Evolutionary conservation across 2,113 vertebrate species (phyloP).

Genomic region (Macroglossus sobrinus): DNA sequence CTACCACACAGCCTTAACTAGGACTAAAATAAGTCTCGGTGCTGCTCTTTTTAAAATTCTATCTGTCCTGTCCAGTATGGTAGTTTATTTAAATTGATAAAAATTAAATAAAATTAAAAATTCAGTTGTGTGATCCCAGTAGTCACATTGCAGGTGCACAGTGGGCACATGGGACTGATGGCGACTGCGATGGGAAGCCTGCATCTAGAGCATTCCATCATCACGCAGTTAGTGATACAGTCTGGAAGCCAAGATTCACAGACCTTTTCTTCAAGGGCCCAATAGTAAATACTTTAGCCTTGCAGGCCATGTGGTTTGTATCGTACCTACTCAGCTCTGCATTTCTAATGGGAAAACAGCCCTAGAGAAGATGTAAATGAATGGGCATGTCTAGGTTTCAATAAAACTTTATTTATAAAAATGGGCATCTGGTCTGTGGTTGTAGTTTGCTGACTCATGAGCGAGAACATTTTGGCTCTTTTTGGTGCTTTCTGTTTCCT

Average conservation of each 20-base stretch:
- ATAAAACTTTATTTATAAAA: neutral
- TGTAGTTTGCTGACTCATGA: neutral
- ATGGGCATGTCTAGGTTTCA: neutral
- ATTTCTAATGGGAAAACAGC: neutral
- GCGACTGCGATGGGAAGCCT: fast-evolving
- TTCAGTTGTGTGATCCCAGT: neutral
- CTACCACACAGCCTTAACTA: neutral
- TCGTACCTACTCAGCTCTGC: neutral
- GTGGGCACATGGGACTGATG: neutral
- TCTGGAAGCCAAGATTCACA: neutral
- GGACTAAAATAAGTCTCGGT: neutral
- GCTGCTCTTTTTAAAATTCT: neutral
- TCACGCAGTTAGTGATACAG: neutral
- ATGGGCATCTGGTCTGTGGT: neutral
- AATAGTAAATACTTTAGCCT: neutral
- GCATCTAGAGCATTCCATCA: too few species aligned
- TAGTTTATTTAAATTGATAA: neutral
- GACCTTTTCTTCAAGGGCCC: neutral
- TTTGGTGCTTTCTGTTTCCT: neutral
- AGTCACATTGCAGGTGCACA: neutral
- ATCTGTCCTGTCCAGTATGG: neutral
- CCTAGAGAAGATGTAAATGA: neutral
- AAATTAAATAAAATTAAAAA: neutral
- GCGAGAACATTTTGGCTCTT: neutral
- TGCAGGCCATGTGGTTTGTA: neutral